These are phyloP conservation scores for Dynastes hyllus DNA, from an alignment of 2,888 invertebrate genomes.

Conservation along the genomic window DNA sequence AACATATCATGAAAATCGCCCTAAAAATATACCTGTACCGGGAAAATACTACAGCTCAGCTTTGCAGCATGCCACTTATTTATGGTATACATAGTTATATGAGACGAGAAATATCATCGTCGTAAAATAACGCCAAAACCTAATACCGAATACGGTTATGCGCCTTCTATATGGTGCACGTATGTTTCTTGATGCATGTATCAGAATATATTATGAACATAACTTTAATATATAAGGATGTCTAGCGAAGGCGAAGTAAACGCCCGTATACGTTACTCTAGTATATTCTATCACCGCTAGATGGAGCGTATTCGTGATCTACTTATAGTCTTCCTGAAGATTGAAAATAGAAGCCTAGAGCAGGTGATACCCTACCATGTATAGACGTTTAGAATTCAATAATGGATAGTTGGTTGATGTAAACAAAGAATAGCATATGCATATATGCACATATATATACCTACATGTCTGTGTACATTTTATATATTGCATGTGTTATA, in stretches of 20 bases:
- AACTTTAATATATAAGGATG: constrained; percentile 22
- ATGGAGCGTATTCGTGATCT: background rate
- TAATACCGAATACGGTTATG: constrained; percentile 24
- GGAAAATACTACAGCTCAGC: background rate
- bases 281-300: background rate
- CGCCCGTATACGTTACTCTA: background rate
- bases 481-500: too few species aligned
- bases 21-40: too few species aligned
- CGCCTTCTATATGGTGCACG: background rate
- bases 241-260: background rate
- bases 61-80: background rate
- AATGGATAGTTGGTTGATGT: too few species aligned
- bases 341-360: background rate
- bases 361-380: background rate
- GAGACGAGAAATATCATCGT: constrained; percentile 12
- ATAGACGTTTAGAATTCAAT: too few species aligned
- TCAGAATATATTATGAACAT: constrained; percentile 22
- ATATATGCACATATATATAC: too few species aligned
- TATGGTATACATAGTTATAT: background rate
- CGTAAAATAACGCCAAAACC: constrained; percentile 22
- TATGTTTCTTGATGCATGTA: constrained; percentile 16
- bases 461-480: too few species aligned
- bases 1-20: too few species aligned
- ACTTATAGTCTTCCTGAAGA: background rate
- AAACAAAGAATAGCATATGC: too few species aligned